Evolutionary conservation across 2,113 vertebrate species (phyloP).

Genomic region (western clawed frog (Xenopus tropicalis)): UCB_Xtro_10.0 CM004451.2:62320001-62320500

Average conservation of each 20-base stretch:
- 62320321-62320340: conserved; percentile 90
- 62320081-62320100: too few relatives aligned
- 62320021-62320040: too few relatives aligned
- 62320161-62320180: conserved; percentile 47
- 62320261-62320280: conserved; percentile 79
- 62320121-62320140: too few relatives aligned
- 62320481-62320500: conserved; percentile 18
- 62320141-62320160: conserved; percentile 47
- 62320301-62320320: conserved; percentile 90
- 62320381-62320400: too few relatives aligned
- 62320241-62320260: conserved; percentile 77
- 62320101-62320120: too few relatives aligned
- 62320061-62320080: too few relatives aligned
- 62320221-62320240: conserved; percentile 58
- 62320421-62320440: neutral
- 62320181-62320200: conserved; percentile 53
- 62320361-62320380: too few relatives aligned
- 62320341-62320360: conserved; percentile 66
- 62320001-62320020: too few relatives aligned
- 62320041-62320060: too few relatives aligned
- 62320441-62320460: conserved; percentile 1
- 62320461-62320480: neutral
- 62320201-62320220: conserved; percentile 68
- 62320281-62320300: conserved; percentile 75
- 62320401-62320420: too few relatives aligned